These are phyloP conservation scores for Tiaroga cobitis DNA, from an alignment of 2,797 vertebrate species.

Conservation along the genomic window DNA sequence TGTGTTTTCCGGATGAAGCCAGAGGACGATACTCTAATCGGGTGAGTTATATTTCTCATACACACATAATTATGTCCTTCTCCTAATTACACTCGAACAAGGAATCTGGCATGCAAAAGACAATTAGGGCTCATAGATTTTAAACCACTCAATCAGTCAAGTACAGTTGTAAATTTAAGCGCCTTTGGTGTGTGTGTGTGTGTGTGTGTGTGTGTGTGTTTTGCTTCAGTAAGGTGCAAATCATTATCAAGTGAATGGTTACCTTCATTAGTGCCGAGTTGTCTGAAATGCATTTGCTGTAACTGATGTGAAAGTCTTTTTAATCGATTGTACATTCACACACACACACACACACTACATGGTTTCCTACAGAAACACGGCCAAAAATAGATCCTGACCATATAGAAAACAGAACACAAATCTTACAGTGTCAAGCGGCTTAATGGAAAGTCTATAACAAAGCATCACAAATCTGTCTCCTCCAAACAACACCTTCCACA, in stretches of 20 bases:
- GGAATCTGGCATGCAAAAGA: conserved; percentile 59
- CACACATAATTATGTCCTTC: conserved; percentile 43
- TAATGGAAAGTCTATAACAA: conserved; percentile 47
- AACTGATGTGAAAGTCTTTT: conserved; percentile 34
- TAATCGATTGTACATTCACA: not conserved
- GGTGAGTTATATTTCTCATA: conserved; percentile 50
- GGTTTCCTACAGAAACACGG: conserved; percentile 6
- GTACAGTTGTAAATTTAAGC: conserved; percentile 43
- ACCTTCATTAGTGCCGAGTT: conserved; percentile 12
- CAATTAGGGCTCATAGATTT: conserved; percentile 59
- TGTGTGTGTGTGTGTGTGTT: conserved; percentile 12
- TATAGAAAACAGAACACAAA: conserved; percentile 36
- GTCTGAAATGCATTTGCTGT: conserved; percentile 21
- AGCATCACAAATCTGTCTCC: conserved; percentile 45
- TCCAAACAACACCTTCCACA: conserved; percentile 23
- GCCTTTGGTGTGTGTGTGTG: not conserved
- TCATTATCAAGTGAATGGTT: conserved; percentile 39
- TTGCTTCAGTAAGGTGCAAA: conserved; percentile 19
- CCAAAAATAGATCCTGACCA: conserved; percentile 26
- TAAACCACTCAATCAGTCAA: conserved; percentile 35
- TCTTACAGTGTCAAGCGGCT: conserved; percentile 10
- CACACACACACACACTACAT: conserved; percentile 34
- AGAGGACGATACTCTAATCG: not conserved
- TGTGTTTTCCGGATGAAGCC: not conserved
- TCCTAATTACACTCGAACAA: conserved; percentile 54